Conservation (phyloP, 2,888 invertebrate species). For the Eurytoma adleriae region DNA sequence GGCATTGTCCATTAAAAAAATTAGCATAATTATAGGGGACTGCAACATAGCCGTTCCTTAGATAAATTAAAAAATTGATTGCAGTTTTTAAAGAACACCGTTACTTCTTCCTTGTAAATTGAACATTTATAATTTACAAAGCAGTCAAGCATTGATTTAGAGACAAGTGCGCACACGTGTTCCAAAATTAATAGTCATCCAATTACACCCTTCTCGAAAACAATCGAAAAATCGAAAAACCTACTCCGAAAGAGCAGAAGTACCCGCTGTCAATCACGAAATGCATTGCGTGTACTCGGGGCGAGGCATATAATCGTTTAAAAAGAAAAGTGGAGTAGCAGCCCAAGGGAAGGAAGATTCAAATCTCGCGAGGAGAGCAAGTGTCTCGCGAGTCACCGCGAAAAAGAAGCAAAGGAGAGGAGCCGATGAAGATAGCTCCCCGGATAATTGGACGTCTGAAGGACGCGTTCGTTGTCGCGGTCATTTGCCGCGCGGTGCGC, state of each 20-base stretch:
- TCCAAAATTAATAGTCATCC: too few relatives aligned
- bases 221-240: not conserved
- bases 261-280: too few relatives aligned
- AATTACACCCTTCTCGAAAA: not conserved
- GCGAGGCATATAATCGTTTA: conserved; percentile 10
- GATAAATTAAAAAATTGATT: too few relatives aligned
- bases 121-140: too few relatives aligned
- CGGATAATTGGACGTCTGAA: conserved; percentile 61
- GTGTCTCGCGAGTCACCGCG: not conserved
- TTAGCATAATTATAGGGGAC: too few relatives aligned
- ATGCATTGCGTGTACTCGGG: not conserved
- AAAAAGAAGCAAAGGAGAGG: conserved; percentile 24
- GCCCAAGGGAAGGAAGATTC: conserved; percentile 4
- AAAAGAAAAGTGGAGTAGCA: not conserved
- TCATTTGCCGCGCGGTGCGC: not conserved
- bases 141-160: too few relatives aligned
- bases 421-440: conserved; percentile 57
- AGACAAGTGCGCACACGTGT: too few relatives aligned
- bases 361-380: not conserved
- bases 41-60: too few relatives aligned
- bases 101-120: too few relatives aligned
- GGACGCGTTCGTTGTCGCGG: conserved; percentile 38
- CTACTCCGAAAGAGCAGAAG: not conserved
- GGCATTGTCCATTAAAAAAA: too few relatives aligned
- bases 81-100: too few relatives aligned